phyloP scores from a whole-genome alignment of 2,113 vertebrate genomes.

The Charadrius vociferus region DNA sequence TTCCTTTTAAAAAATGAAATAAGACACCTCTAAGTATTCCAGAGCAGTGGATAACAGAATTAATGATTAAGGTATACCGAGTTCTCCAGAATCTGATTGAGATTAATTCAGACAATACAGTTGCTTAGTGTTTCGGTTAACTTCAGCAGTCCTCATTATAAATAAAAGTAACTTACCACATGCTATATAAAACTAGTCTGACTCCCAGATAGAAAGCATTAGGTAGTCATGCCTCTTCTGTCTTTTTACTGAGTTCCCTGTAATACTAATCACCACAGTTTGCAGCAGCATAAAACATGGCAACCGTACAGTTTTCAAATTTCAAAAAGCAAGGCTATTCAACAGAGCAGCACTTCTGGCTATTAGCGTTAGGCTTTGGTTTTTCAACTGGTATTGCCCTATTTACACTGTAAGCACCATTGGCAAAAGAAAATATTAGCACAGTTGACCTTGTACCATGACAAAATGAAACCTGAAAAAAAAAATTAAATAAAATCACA shows the following conservation, averaged over 20 bases:
- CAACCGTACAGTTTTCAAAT: rapidly evolving
- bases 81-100: background rate
- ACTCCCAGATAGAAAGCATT: background rate
- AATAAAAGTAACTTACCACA: background rate
- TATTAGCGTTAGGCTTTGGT: background rate
- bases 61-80: background rate
- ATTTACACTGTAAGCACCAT: background rate
- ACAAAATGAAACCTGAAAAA: background rate
- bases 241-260: background rate
- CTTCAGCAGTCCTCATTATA: background rate
- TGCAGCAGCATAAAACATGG: background rate
- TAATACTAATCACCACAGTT: background rate
- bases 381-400: background rate
- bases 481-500: too few species aligned
- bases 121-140: background rate
- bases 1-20: background rate
- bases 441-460: background rate
- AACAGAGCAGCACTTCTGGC: background rate
- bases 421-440: background rate
- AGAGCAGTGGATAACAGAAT: background rate
- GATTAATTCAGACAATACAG: background rate
- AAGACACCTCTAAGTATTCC: background rate
- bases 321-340: background rate
- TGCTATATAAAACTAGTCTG: background rate
- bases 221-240: background rate